Base-by-base conservation (phyloP, 2,888 invertebrate species). In the Pollenia labialis region DNA sequence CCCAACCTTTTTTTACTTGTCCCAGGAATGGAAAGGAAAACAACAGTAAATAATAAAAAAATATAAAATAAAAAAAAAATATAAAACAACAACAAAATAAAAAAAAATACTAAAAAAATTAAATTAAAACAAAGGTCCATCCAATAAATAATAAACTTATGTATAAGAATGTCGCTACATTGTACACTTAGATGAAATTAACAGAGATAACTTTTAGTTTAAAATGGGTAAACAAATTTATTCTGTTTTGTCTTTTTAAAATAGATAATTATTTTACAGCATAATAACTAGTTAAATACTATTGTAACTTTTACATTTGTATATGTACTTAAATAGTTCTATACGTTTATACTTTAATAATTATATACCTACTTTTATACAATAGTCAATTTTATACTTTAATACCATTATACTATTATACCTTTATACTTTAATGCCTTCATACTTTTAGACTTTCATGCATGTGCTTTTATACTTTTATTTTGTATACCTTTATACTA, bases 101-200 rank as follows among this genome's bases (percentile, higher is more conserved):
- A 16, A 62, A 56, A 23, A 60, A 40, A 46, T 40, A 52, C 16
- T 4, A 23, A 32, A 81, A 64, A 68, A 66, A 74, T 77, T 79
- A 79, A 79, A 85, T 82, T 68, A 74, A 82, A 75, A 82, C 74
- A 85, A 85, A 77, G 18, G 66, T 77, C 62, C 82, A 74, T 74
- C 75, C 74, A 74, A 85, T 82, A 85, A 79, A 79, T 62, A 85
- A 85, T 74, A 77, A 68, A 77, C 52, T 71, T 32, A 80, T 69
- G 72, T 52, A 76, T 58, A 74, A 77, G 14, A 18, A 72, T 11
- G 18, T 46, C 16, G 76, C 69, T 18, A 75, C 50, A 60, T n/a
- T 23, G 12, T n/a, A 85, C 69, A 71, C 80, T 48, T 18, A 60
- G 18, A 69, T 18, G 46, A 60, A 16, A 44, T 23, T n/a, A 42